A percentile compares a stretch with the other conserved stretches of the same genome.
These are phyloP conservation scores for Orchestes rusci DNA, from an alignment of 2,888 invertebrate genomes.

Conservation along the genomic window DNA sequence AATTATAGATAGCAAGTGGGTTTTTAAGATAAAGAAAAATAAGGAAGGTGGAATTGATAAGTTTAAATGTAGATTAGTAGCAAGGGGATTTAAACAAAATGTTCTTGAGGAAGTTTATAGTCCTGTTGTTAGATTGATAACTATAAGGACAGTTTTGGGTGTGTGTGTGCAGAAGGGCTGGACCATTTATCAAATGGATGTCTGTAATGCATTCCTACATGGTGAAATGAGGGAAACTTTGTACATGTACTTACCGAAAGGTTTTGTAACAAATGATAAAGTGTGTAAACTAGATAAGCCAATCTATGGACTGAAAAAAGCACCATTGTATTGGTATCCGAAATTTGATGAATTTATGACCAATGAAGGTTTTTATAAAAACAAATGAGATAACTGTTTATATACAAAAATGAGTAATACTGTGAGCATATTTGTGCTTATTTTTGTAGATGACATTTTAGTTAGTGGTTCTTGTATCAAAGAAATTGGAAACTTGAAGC, in stretches of 20 bases:
- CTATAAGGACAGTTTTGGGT: conserved; percentile 10
- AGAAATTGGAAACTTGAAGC: neutral
- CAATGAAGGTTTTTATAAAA: neutral
- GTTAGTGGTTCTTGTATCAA: neutral
- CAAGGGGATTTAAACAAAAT: conserved; percentile 15
- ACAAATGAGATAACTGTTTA: conserved; percentile 23
- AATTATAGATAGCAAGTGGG: neutral
- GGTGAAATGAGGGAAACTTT: conserved; percentile 19
- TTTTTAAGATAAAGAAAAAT: neutral
- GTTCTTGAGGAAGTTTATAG: conserved; percentile 20
- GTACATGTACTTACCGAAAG: conserved; percentile 22
- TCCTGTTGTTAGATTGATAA: conserved; percentile 12
- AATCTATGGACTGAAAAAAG: no score
- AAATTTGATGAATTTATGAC: no score
- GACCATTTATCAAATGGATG: conserved; percentile 18
- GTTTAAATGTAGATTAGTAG: conserved; percentile 22
- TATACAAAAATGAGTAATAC: conserved; percentile 10
- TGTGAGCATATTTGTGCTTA: conserved; percentile 13
- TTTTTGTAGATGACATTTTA: conserved; percentile 11
- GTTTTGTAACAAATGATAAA: neutral
- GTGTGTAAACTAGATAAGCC: no score
- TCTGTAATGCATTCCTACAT: conserved; percentile 24
- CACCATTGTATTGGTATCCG: no score
- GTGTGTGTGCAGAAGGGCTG: neutral
- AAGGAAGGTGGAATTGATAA: no score